Evolutionary conservation across 2,113 vertebrate genomes (phyloP).

Genomic region (Meleagris gallopavo): DNA sequence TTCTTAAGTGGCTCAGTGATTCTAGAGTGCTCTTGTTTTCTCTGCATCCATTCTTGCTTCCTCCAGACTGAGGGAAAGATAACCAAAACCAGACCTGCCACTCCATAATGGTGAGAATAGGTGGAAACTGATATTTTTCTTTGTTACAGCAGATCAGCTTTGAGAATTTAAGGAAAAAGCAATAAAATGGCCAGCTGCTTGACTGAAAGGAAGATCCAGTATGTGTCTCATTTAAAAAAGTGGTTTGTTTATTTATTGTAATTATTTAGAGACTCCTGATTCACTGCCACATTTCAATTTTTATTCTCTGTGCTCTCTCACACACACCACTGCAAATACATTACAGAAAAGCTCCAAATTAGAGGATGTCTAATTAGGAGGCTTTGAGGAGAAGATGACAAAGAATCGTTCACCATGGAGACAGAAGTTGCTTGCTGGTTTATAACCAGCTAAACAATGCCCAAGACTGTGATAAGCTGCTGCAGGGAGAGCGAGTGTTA

Average conservation of each 20-base stretch:
- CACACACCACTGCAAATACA: background rate
- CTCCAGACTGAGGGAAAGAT: background rate
- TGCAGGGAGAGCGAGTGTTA: slow-evolving; percentile 55
- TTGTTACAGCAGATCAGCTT: background rate
- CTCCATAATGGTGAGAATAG: background rate
- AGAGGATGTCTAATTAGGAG: slow-evolving; percentile 77
- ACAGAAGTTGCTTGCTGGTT: slow-evolving; percentile 71
- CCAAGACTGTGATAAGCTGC: slow-evolving; percentile 60
- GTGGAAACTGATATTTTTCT: background rate
- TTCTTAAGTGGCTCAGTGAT: background rate
- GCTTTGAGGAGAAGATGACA: slow-evolving; percentile 78
- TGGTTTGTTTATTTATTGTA: slow-evolving; percentile 37
- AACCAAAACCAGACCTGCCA: background rate
- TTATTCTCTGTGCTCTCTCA: background rate
- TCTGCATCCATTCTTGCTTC: background rate
- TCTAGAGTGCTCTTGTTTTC: background rate
- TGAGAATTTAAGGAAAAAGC: slow-evolving; percentile 19
- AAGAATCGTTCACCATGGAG: slow-evolving; percentile 77
- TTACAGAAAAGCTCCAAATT: slow-evolving; percentile 71
- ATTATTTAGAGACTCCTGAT: slow-evolving; percentile 64
- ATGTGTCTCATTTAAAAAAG: background rate
- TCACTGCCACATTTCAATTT: slow-evolving; percentile 54
- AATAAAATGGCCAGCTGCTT: slow-evolving; percentile 28
- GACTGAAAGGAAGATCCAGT: background rate
- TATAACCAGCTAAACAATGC: slow-evolving; percentile 74